Evolutionary conservation across 2,113 vertebrate species (phyloP), one percentile per base, ranked within the genome.

Genomic region (Gavialis gangeticus): DNA sequence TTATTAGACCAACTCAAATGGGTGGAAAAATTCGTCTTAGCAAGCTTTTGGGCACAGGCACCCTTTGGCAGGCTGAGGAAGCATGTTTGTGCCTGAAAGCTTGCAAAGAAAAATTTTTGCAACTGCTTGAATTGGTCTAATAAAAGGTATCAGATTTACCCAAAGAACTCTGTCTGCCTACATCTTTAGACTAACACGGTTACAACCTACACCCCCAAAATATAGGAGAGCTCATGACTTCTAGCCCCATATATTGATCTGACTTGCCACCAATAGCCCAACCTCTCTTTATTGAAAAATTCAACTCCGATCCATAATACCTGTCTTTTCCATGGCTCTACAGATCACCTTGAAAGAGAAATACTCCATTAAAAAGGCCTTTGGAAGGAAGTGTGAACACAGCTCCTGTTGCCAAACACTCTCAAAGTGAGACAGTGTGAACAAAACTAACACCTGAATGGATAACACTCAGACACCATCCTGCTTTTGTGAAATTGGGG

Each of bases 401-500:
- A 54, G n/a, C 2, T 92, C 57, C 86, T 77, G 46, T 69, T 22
- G 59, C 63, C 91, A 87, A 82, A 46, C 21, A 2, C 0, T 16
- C 46, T 46, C 46, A 55, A 77, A 79, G 82, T 82, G 77, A 95
- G 87, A 87, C 75, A 28, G 58, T 21, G 75, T 93, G 89, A 91
- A 37, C 82, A 82, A 87, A 82, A 15, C 13, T 55, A 75, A 58
- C 30, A 64, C 62, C n/a, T 0, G 64, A 63, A 69, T 4, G n/a
- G 55, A 75, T 60, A 75, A 89, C 60, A n/a, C 30, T 67, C 87
- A 92, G 75, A 75, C 75, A 79, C 46, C 64, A 71, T 84, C 87
- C 93, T 37, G 75, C 82, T 9, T 75, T 58, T 88, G 55, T 88
- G 80, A 96, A 96, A 90, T 73, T 80, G 87, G 95, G 96, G 96